Evolutionary conservation across 1,140 invertebrate species (phyloP).

Genomic region (Apis florea): DNA sequence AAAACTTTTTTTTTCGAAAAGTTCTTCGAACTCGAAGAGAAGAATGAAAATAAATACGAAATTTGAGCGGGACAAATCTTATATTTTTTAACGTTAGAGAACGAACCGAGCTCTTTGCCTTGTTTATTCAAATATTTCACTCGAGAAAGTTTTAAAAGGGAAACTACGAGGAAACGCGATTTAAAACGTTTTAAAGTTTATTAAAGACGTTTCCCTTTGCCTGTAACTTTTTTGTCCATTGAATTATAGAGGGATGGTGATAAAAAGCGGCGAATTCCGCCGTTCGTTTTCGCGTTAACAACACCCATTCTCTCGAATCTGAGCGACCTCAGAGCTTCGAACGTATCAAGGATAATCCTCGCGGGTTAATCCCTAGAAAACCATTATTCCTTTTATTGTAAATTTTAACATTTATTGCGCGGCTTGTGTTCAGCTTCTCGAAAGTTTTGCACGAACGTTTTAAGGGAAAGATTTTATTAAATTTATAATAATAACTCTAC

Average conservation of each 20-base stretch:
- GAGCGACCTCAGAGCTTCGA: background rate
- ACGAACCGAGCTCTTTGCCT: too few relatives aligned
- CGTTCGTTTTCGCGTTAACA: background rate
- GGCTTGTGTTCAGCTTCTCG: too few relatives aligned
- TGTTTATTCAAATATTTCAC: background rate
- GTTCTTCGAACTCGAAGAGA: too few relatives aligned
- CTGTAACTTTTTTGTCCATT: conserved; percentile 40
- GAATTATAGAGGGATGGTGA: conserved; percentile 23
- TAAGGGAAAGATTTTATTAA: too few relatives aligned
- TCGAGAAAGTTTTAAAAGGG: background rate
- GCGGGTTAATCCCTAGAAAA: background rate
- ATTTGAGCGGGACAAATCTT: background rate
- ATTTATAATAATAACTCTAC: too few relatives aligned
- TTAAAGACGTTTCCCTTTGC: conserved; percentile 9
- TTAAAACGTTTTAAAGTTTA: background rate
- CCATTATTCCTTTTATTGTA: too few relatives aligned
- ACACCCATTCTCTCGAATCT: conserved; percentile 21
- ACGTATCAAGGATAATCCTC: background rate
- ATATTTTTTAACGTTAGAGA: background rate
- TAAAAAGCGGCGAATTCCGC: conserved; percentile 20
- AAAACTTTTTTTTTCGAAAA: background rate
- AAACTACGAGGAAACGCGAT: background rate
- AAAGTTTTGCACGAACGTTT: too few relatives aligned
- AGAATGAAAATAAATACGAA: background rate
- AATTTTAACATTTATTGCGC: too few relatives aligned